Evolutionary conservation across 2,113 vertebrate genomes (phyloP).

Genomic region (Aegithalos caudatus): DNA sequence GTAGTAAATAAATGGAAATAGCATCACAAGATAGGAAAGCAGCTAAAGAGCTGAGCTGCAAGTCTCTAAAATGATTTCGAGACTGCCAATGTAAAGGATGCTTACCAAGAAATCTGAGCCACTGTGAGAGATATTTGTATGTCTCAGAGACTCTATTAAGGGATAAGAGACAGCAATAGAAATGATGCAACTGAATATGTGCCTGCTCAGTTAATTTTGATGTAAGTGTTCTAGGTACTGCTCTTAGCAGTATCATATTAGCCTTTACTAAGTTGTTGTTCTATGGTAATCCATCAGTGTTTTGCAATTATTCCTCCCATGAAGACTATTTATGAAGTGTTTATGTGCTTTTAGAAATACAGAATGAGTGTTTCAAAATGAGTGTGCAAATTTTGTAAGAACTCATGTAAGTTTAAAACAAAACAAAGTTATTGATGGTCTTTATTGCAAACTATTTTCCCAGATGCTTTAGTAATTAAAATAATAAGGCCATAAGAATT

Average conservation of each 20-base stretch:
- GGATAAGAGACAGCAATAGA: not conserved
- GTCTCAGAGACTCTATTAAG: not conserved
- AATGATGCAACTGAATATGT: not conserved
- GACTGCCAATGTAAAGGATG: not conserved
- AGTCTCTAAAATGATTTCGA: not conserved
- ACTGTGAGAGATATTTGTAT: not conserved
- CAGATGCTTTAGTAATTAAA: not conserved
- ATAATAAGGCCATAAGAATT: not conserved
- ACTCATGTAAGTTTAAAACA: not conserved
- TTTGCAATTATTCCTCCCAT: not conserved
- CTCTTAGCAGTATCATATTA: not conserved
- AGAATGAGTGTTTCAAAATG: not conserved
- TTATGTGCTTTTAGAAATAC: not conserved
- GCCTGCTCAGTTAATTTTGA: not conserved
- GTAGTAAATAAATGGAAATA: conserved; percentile 24
- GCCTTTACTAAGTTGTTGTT: not conserved
- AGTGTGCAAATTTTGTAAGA: not conserved
- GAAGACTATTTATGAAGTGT: not conserved
- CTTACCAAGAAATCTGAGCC: not conserved
- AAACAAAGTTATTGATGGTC: not conserved
- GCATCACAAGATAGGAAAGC: not conserved
- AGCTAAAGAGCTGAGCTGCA: not conserved
- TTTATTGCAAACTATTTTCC: not conserved
- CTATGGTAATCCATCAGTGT: not conserved
- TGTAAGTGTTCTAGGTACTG: not conserved